These are phyloP conservation scores for Mimumesa dahlbomi DNA, from an alignment of 2,888 invertebrate species.

Conservation along the genomic window DNA sequence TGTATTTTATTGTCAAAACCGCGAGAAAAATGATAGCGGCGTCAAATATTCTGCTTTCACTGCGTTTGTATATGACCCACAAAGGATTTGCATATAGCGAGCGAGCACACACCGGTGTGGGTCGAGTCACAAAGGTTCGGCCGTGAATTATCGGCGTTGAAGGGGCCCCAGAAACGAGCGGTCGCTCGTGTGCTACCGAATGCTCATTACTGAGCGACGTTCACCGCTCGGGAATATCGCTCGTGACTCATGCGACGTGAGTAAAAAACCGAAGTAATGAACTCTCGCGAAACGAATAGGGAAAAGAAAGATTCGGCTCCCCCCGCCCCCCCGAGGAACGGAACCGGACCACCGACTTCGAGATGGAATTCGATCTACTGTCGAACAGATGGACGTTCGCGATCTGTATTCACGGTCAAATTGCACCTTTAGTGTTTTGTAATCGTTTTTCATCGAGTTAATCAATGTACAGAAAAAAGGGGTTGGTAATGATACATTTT, in stretches of 20 bases:
- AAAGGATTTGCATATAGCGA: slow-evolving; percentile 46
- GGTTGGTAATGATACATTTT: too few relatives aligned
- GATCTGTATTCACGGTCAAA: too few relatives aligned
- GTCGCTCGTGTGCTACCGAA: slow-evolving; percentile 52
- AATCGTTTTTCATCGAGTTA: too few relatives aligned
- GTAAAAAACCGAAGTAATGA: slow-evolving; percentile 53
- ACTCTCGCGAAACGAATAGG: slow-evolving; percentile 24
- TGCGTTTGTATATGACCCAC: slow-evolving; percentile 59
- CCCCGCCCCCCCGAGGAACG: too few relatives aligned
- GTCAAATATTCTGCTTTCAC: slow-evolving; percentile 53
- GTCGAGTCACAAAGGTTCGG: slow-evolving; percentile 15
- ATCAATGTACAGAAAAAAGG: too few relatives aligned
- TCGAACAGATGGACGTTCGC: too few relatives aligned
- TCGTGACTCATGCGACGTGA: slow-evolving; percentile 58
- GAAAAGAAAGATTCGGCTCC: slow-evolving; percentile 44
- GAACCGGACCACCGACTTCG: slow-evolving; percentile 43
- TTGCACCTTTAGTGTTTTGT: too few relatives aligned
- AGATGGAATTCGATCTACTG: slow-evolving; percentile 1
- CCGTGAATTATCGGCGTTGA: slow-evolving; percentile 55
- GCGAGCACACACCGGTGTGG: not conserved
- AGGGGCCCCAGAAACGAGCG: slow-evolving; percentile 37
- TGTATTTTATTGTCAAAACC: slow-evolving; percentile 43
- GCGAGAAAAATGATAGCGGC: slow-evolving; percentile 42
- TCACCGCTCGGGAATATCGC: slow-evolving; percentile 48
- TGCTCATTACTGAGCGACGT: slow-evolving; percentile 53